A percentile compares a stretch with the other conserved stretches of the same genome.
Conservation (phyloP, 2,113 vertebrate genomes). For the Gavia stellata region DNA sequence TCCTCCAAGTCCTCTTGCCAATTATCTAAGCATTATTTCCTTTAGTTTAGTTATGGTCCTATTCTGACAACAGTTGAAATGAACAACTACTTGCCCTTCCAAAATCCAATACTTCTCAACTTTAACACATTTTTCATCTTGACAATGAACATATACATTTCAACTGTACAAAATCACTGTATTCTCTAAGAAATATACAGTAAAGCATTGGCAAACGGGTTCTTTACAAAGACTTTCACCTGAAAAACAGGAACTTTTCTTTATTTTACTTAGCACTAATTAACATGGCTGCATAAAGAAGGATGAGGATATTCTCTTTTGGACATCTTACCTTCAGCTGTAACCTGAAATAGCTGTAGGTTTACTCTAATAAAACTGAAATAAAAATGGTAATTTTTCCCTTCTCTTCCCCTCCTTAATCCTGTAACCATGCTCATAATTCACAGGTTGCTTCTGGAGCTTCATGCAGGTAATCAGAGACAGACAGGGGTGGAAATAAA, state of each 20-base stretch:
- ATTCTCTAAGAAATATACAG: not conserved
- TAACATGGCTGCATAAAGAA: not conserved
- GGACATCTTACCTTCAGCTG: not conserved
- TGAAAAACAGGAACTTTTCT: not conserved
- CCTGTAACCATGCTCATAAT: not conserved
- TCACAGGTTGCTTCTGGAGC: not conserved
- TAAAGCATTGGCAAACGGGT: not conserved
- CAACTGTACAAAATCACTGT: not conserved
- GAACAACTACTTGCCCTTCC: not conserved
- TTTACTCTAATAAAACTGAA: not conserved
- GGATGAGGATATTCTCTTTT: not conserved
- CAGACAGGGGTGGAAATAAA: not conserved
- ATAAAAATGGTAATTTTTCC: not conserved
- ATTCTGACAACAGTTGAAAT: not conserved
- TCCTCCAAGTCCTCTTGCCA: not conserved
- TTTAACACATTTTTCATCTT: not conserved
- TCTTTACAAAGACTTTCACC: not conserved
- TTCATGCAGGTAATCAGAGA: not conserved
- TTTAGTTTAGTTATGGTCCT: slow-evolving; percentile 14
- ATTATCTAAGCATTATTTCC: slow-evolving; percentile 33
- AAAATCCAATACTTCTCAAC: not conserved
- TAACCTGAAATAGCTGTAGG: not conserved
- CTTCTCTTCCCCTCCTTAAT: not conserved
- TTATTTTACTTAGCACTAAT: not conserved
- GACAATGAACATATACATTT: not conserved